Evolutionary conservation across 2,888 invertebrate genomes (phyloP).

Genomic region (Crocallis elinguaria): DNA sequence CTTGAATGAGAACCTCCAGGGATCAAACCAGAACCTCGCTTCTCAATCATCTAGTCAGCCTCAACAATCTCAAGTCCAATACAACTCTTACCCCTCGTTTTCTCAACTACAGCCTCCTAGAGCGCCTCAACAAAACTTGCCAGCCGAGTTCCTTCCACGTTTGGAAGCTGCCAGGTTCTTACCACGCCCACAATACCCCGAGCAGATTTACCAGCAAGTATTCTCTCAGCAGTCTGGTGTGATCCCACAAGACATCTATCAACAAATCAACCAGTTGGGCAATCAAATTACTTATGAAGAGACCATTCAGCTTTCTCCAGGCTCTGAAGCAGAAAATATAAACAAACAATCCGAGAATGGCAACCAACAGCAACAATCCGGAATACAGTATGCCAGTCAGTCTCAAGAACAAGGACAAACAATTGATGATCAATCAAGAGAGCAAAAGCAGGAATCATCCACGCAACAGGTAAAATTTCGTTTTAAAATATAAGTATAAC

Average conservation of each 20-base stretch:
- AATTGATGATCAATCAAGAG: constrained; percentile 14
- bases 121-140: neutral
- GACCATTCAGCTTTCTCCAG: constrained; percentile 13
- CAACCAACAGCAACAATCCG: neutral
- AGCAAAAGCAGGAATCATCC: constrained; percentile 5
- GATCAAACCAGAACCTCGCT: constrained; percentile 8
- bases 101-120: constrained; percentile 6
- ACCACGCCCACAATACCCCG: constrained; percentile 20
- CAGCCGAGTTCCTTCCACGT: constrained; percentile 14
- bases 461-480: constrained; percentile 15
- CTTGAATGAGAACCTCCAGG: constrained; percentile 15
- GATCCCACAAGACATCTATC: constrained; percentile 32
- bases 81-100: neutral
- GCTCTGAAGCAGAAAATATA: neutral
- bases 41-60: neutral
- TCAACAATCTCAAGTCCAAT: constrained; percentile 4
- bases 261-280: constrained; percentile 29
- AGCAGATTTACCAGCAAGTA: constrained; percentile 29
- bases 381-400: constrained; percentile 8
- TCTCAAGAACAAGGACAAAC: constrained; percentile 8
- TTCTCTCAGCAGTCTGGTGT: constrained; percentile 21
- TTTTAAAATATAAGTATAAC: neutral
- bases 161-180: constrained; percentile 7
- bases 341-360: neutral
- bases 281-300: constrained; percentile 16